phyloP scores from a whole-genome alignment of 2,797 vertebrate genomes.

The Chloroceryle amazona region DNA sequence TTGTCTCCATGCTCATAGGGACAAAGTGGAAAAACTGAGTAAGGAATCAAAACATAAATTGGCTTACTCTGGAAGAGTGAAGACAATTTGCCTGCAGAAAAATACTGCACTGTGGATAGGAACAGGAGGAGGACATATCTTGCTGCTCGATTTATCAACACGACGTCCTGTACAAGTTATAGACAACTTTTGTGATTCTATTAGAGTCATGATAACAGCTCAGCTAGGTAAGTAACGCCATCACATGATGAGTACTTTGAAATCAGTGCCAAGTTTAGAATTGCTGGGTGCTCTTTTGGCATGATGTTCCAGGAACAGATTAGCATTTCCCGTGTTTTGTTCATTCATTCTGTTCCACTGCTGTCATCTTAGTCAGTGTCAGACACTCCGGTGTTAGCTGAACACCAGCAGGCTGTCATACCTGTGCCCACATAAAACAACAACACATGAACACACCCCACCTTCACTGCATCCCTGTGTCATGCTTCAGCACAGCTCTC shows the following conservation, averaged over 20 bases:
- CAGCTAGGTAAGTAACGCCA: conserved; percentile 83
- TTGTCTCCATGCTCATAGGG: conserved; percentile 70
- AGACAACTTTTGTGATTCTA: conserved; percentile 83
- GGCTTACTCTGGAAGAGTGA: conserved; percentile 86
- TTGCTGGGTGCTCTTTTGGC: neutral
- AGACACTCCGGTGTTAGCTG: accelerated
- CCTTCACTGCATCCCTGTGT: neutral
- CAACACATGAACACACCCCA: neutral
- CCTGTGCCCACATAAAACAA: neutral
- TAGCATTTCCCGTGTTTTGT: neutral
- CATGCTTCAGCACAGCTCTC: neutral
- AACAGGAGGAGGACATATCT: conserved; percentile 90
- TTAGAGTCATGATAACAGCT: conserved; percentile 86
- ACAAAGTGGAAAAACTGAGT: conserved; percentile 70
- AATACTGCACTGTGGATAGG: conserved; percentile 92
- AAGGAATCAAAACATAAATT: conserved; percentile 72
- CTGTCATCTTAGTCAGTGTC: neutral
- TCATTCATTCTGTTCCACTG: neutral
- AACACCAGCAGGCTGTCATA: neutral
- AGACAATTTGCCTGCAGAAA: conserved; percentile 91
- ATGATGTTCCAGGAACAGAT: neutral
- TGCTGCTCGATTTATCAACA: conserved; percentile 91
- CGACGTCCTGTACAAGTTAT: conserved; percentile 86
- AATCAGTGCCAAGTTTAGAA: neutral
- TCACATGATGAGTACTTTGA: neutral